These are phyloP conservation scores for Tenodera sinensis DNA, from an alignment of 2,888 invertebrate genomes.

Conservation along the genomic window DNA sequence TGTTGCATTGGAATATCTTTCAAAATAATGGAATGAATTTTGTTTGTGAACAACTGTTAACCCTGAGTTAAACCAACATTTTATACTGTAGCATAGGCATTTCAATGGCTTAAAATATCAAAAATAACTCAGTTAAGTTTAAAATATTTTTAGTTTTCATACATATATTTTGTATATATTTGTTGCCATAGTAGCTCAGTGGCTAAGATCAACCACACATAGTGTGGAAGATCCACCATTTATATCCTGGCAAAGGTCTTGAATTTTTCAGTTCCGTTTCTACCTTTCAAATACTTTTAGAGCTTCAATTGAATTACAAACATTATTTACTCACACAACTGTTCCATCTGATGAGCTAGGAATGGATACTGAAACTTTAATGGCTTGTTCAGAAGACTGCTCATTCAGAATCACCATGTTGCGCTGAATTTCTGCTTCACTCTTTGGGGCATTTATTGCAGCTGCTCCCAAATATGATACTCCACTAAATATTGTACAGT, in stretches of 20 bases:
- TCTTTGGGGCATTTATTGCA: conserved; percentile 87
- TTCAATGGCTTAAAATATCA: conserved; percentile 10
- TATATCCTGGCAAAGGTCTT: no score
- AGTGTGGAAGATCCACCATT: no score
- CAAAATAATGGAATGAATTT: no score
- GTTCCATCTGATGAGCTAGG: conserved; percentile 90
- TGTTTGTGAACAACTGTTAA: no score
- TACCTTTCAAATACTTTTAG: no score
- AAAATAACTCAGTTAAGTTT: neutral
- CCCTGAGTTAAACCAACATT: no score
- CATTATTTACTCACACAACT: conserved; percentile 73
- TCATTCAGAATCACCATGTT: conserved; percentile 89
- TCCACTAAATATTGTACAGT: conserved; percentile 87
- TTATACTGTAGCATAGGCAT: neutral
- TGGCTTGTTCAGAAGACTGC: conserved; percentile 66
- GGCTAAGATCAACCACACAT: no score
- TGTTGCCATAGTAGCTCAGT: no score
- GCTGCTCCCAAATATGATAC: conserved; percentile 92
- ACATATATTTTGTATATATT: no score
- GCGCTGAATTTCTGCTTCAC: conserved; percentile 85
- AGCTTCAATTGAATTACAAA: neutral
- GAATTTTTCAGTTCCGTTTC: no score
- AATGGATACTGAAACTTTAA: conserved; percentile 88
- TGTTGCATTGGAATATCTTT: no score
- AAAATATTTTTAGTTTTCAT: no score